Percentiles rank a stretch among this genome's conserved stretches.
Conservation (phyloP, 2,113 vertebrate species). For the Phalacrocorax carbo region DNA sequence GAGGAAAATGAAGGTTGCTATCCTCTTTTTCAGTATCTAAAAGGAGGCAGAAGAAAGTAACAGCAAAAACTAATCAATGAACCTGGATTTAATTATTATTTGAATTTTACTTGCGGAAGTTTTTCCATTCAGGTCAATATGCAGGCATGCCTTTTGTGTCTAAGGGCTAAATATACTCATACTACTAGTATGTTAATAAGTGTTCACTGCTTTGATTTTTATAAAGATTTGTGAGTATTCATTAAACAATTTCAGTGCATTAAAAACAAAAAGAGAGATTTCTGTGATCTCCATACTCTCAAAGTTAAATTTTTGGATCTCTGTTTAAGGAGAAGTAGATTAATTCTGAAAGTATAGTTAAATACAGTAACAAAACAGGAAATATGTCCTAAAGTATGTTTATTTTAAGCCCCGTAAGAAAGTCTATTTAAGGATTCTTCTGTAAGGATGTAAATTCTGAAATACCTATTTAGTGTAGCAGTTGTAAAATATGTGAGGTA, state of each 20-base stretch:
- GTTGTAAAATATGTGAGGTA: conserved; percentile 51
- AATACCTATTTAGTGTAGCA: conserved; percentile 34
- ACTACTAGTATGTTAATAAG: not conserved
- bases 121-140: not conserved
- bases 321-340: not conserved
- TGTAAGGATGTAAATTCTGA: conserved; percentile 36
- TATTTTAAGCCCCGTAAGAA: not conserved
- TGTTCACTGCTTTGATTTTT: not conserved
- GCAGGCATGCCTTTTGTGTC: not conserved
- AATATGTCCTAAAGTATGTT: not conserved
- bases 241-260: not conserved
- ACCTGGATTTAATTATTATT: not conserved
- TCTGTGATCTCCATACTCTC: not conserved
- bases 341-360: not conserved
- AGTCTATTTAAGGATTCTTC: conserved; percentile 44
- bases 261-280: not conserved
- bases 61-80: not conserved
- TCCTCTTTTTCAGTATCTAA: not conserved
- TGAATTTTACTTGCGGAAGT: not conserved
- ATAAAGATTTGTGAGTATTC: not conserved
- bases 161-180: not conserved
- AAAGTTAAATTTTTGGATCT: not conserved
- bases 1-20: not conserved
- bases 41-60: not conserved
- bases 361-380: conserved; percentile 37